A percentile compares a stretch with the other conserved stretches of the same genome.
Conservation (phyloP, 2,888 invertebrate species). For the Gymnosoma rotundatum region DNA sequence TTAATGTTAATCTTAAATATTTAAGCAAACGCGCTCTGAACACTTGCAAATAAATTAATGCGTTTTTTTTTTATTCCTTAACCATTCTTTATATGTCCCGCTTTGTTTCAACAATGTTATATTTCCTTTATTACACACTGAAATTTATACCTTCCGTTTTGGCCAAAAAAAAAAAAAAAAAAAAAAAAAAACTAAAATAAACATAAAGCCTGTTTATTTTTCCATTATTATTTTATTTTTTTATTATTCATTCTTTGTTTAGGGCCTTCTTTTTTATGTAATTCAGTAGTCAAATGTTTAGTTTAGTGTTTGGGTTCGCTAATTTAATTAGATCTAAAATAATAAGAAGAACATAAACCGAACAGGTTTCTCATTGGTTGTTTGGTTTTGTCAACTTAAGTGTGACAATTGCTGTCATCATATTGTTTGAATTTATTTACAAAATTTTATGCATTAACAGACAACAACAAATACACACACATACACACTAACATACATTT, state of each 20-base stretch:
- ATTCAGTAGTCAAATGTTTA: constrained; percentile 26
- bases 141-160: constrained; percentile 65
- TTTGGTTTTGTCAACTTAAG: background rate
- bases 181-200: background rate
- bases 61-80: constrained; percentile 1
- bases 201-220: constrained; percentile 50
- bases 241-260: constrained; percentile 18
- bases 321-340: constrained; percentile 66
- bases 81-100: constrained; percentile 43
- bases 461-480: background rate
- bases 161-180: background rate
- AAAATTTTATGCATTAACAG: constrained; percentile 1
- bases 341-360: constrained; percentile 9
- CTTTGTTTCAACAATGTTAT: constrained; percentile 52
- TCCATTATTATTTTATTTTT: constrained; percentile 28
- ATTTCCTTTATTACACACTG: constrained; percentile 50
- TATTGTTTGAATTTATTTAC: constrained; percentile 16
- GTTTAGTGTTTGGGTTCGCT: constrained; percentile 53
- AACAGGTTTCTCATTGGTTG: background rate
- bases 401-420: constrained; percentile 21
- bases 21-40: background rate
- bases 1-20: no score
- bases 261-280: background rate
- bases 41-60: constrained; percentile 25
- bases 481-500: background rate